A percentile compares a stretch with the other conserved stretches of the same genome.
Evolutionary conservation across 1,140 invertebrate genomes (phyloP).

Genomic region (Pogonus chalceus): DNA sequence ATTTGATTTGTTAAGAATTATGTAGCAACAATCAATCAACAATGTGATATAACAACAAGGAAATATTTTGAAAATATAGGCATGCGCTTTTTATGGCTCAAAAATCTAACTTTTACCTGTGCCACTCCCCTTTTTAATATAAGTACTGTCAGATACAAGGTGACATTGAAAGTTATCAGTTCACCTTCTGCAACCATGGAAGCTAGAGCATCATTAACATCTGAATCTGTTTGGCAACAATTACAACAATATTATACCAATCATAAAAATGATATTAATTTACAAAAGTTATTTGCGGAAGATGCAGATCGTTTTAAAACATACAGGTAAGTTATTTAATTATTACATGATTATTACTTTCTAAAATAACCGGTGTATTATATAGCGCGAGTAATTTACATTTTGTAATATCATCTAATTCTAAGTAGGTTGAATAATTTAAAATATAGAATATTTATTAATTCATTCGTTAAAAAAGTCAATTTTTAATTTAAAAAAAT

Average conservation of each 20-base stretch:
- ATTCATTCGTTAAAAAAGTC: too few relatives aligned
- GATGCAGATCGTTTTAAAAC: slow-evolving; percentile 70
- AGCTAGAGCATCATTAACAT: slow-evolving; percentile 40
- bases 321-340: slow-evolving; percentile 52
- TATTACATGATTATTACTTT: not conserved
- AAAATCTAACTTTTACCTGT: not conserved
- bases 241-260: slow-evolving; percentile 55
- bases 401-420: too few relatives aligned
- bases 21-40: too few relatives aligned
- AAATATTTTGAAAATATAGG: not conserved
- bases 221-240: slow-evolving; percentile 59
- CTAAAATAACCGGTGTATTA: slow-evolving; percentile 2
- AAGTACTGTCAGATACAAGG: not conserved
- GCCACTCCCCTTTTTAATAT: not conserved
- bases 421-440: too few relatives aligned
- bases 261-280: slow-evolving; percentile 49
- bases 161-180: slow-evolving; percentile 4
- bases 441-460: too few relatives aligned
- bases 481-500: too few relatives aligned
- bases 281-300: slow-evolving; percentile 63
- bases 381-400: too few relatives aligned
- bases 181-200: slow-evolving; percentile 31
- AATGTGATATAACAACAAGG: too few relatives aligned
- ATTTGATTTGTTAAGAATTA: too few relatives aligned
- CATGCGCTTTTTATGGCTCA: not conserved